Evolutionary conservation across 2,888 invertebrate species (phyloP), one percentile per base, ranked within the genome.

Genomic region (Glyphotaelius pellucidus): DNA sequence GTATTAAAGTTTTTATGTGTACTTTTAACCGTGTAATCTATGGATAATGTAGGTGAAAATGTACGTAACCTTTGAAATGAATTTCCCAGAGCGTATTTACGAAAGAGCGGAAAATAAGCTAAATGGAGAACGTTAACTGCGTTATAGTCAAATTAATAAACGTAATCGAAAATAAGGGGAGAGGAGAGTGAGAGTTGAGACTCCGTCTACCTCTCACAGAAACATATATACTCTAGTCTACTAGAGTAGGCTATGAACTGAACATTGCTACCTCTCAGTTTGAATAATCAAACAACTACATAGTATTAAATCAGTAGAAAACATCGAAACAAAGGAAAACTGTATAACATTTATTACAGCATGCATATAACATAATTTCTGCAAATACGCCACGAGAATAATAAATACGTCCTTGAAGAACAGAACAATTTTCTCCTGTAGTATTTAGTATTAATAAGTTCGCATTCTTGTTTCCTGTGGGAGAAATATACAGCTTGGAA

Each of bases 31-130:
- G 47, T 14, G 9, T 47, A 47, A 47, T 47, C 47, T 15, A 47
- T 47, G 47, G 14, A 2, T 47, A 47, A 25, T 67, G 25, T 0
- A 67, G 7, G 67, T 25, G 67, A 67, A 87, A 67, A 86, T 30
- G 14, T 42, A 67, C 19, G 32, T 87, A 79, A 86, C 38, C 32
- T n/a, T 38, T 30, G 35, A 32, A 89, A 79, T 35, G 25, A 89
- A 80, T 89, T 89, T 38, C 35, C 31, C 25, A 89, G n/a, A 38
- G 9, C 38, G 38, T 35, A 79, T 80, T 89, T 89, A 80, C 79
- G 67, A 38, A 9, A 25, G 79, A 89, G n/a, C 88, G 88, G 88
- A 89, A 89, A 89, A 89, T 79, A 89, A 38, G 80, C 80, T 35
- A 89, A 89, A 89, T n/a, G 67, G 35, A 89, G 79, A 32, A 89